Percentiles rank a stretch among this genome's conserved stretches.
Evolutionary conservation across 2,888 invertebrate species (phyloP).

Genomic region (Epistrophe grossulariae): DNA sequence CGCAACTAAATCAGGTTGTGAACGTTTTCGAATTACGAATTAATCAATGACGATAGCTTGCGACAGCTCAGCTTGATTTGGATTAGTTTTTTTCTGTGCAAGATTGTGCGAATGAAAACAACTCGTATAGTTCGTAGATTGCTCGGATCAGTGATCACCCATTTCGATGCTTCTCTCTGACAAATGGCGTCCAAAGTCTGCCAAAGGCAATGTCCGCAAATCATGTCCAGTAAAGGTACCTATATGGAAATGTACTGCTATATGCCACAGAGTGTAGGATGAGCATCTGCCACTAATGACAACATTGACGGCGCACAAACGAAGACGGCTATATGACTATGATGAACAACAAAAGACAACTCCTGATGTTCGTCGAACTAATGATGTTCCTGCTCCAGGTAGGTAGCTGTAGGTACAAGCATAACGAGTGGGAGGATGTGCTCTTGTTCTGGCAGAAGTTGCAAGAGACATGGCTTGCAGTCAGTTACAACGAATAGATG

Average conservation of each 20-base stretch:
- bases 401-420: constrained; percentile 44
- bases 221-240: constrained; percentile 33
- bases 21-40: constrained; percentile 68
- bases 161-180: constrained; percentile 36
- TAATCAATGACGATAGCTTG: constrained; percentile 71
- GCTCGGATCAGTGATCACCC: constrained; percentile 25
- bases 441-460: constrained; percentile 52
- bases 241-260: constrained; percentile 38
- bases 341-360: constrained; percentile 73
- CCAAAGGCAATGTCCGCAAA: constrained; percentile 51
- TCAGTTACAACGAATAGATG: constrained; percentile 44
- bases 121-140: neutral
- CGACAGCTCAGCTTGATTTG: constrained; percentile 63
- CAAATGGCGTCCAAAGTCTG: constrained; percentile 55
- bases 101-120: constrained; percentile 43
- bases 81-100: constrained; percentile 41
- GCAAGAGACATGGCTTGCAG: constrained; percentile 47
- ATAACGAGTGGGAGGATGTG: constrained; percentile 63
- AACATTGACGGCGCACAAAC: constrained; percentile 56
- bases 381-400: constrained; percentile 64
- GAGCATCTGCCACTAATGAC: constrained; percentile 73
- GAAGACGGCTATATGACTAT: constrained; percentile 37
- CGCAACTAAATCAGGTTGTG: constrained; percentile 57
- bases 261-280: constrained; percentile 38
- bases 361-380: constrained; percentile 71